Evolutionary conservation across 2,113 vertebrate species (phyloP).

Genomic region (Chaenogobius annularis): DNA sequence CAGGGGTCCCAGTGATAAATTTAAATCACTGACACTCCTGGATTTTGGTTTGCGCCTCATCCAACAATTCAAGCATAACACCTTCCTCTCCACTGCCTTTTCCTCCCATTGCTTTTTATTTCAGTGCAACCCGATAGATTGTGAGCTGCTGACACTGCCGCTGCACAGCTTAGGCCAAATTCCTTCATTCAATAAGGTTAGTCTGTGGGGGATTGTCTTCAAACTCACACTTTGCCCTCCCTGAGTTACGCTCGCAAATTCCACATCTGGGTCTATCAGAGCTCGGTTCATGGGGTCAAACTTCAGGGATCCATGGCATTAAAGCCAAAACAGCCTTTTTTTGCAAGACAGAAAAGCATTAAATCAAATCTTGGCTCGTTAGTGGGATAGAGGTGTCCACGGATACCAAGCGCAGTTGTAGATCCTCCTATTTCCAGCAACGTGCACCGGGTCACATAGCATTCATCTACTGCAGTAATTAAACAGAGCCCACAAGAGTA

Average conservation of each 20-base stretch:
- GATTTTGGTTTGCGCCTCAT: neutral
- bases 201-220: neutral
- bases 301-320: constrained; percentile 4
- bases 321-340: constrained; percentile 20
- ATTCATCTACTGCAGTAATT: constrained; percentile 67
- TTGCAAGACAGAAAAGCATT: constrained; percentile 26
- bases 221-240: neutral
- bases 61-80: constrained; percentile 13
- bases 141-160: neutral
- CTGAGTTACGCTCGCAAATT: constrained; percentile 3
- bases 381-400: constrained; percentile 35
- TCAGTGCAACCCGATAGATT: neutral
- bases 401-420: constrained; percentile 41
- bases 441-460: constrained; percentile 54
- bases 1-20: too few relatives aligned
- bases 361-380: constrained; percentile 31
- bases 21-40: too few relatives aligned
- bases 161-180: constrained; percentile 8
- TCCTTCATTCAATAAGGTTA: neutral
- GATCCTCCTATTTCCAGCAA: constrained; percentile 45
- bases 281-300: constrained; percentile 37
- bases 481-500: constrained; percentile 47
- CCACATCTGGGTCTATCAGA: neutral
- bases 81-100: constrained; percentile 8
- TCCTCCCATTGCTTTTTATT: constrained; percentile 7